Conservation (phyloP, 2,113 vertebrate species). For the Campylorhamphus procurvoides region DNA sequence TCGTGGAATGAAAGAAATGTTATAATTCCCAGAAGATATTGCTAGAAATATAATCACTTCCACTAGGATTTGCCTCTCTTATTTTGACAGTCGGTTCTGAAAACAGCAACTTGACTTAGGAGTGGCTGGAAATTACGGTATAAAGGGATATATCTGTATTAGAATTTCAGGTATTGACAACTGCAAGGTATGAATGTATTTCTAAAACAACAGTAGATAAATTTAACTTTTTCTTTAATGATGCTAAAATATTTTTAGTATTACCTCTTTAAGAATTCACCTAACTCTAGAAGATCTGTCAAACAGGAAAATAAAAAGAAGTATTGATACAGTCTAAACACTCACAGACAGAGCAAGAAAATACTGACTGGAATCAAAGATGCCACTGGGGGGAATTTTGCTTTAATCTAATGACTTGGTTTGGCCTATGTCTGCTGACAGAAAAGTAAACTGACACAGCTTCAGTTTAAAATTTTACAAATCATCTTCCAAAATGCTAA, state of each 20-base stretch:
- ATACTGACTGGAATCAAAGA: conserved; percentile 50
- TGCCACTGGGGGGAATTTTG: neutral
- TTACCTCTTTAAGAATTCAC: neutral
- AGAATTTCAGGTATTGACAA: neutral
- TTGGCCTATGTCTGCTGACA: conserved; percentile 21
- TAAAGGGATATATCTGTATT: neutral
- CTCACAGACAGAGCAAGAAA: conserved; percentile 26
- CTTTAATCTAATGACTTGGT: conserved; percentile 13
- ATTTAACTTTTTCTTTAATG: neutral
- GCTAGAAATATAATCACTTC: neutral
- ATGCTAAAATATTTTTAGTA: conserved; percentile 31
- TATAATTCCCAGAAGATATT: neutral
- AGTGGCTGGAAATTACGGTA: neutral
- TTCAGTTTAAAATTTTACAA: conserved; percentile 24
- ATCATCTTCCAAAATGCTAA: conserved; percentile 18
- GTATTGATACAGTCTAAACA: neutral
- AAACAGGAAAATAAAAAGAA: conserved; percentile 20
- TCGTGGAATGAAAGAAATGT: neutral
- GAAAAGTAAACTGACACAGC: neutral
- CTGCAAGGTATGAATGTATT: neutral
- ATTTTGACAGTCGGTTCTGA: neutral
- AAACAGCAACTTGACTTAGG: neutral
- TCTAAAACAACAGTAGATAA: neutral
- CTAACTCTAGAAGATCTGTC: conserved; percentile 13
- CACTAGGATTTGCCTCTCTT: neutral